Evolutionary conservation across 2,888 invertebrate species (phyloP), one percentile per base, ranked within the genome.

Genomic region (Lithophane ornitopus): DNA sequence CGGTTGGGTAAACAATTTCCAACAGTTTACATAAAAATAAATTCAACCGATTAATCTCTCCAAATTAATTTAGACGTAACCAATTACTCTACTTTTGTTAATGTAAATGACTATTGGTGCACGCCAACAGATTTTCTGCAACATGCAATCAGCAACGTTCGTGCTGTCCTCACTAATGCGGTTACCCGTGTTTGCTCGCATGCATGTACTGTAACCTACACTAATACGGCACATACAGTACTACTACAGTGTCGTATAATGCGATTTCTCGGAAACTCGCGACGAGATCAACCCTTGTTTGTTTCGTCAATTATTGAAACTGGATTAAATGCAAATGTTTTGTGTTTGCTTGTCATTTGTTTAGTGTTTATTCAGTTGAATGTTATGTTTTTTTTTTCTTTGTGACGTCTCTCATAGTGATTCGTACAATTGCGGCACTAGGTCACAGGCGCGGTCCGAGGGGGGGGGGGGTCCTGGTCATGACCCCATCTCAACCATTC

Each of bases 81-180:
- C 66, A 83, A 78, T 85, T 77, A 80, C 75, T 61, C 70, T 69
- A 79, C 62, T 86, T 82, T 88, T 74, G 84, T 84, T 82, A 85
- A 82, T 85, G 76, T 78, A 81, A 87, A 85, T 87, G 63, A 78
- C 84, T 81, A 71, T 81, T 78, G 74, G 66, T 72, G 74, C 59
- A 71, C 22, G 70, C 71, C 66, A 59, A 68, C 80, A 73, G 80
- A 85, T 85, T 71, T 80, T 80, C 80, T 80, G 79, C 80, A 80
- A 78, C 87, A 79, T 84, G 86, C 85, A 87, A 85, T 88, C 86
- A 87, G 86, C 84, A 85, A 85, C 85, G 90, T 84, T 80, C 94
- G 93, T 93, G 94, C 89, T 89, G 90, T 89, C 90, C 90, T 88
- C 90, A 84, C 92, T 94, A 94, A 94, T 93, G 93, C 88, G 92